Percentiles rank a stretch among this genome's conserved stretches.
These are phyloP conservation scores for Dryas iulia DNA, from an alignment of 1,140 invertebrate genomes.

Conservation along the genomic window DNA sequence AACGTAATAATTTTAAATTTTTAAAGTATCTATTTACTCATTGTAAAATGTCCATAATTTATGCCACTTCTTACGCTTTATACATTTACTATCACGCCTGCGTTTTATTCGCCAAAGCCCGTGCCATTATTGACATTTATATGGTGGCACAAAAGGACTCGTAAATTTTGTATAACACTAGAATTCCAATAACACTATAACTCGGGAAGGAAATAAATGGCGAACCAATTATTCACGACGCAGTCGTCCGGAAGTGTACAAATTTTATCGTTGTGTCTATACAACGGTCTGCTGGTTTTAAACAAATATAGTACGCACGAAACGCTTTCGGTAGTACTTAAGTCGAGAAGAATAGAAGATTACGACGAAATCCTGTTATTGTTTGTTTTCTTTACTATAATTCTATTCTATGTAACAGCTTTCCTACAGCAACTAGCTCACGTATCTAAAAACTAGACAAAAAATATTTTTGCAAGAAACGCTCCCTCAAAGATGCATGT, in stretches of 20 bases:
- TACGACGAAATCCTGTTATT: constrained; percentile 76
- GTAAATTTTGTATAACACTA: constrained; percentile 69
- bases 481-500: neutral
- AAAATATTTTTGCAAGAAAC: constrained; percentile 18
- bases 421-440: constrained; percentile 33
- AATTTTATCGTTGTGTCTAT: constrained; percentile 65
- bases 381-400: constrained; percentile 74
- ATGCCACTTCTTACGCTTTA: constrained; percentile 39
- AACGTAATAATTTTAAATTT: constrained; percentile 23
- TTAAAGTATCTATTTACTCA: constrained; percentile 11
- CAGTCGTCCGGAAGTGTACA: constrained; percentile 70
- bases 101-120: constrained; percentile 40
- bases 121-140: constrained; percentile 74
- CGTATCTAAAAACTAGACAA: constrained; percentile 29
- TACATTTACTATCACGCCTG: constrained; percentile 58
- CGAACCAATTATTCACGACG: constrained; percentile 62
- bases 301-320: constrained; percentile 67
- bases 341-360: constrained; percentile 66
- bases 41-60: constrained; percentile 45
- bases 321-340: constrained; percentile 49
- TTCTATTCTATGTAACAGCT: constrained; percentile 50
- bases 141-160: constrained; percentile 52
- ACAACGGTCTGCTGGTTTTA: constrained; percentile 59
- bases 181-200: constrained; percentile 57
- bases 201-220: constrained; percentile 70